Base-by-base conservation (phyloP, 1,140 invertebrate genomes). In the Diuraphis noxia region DNA sequence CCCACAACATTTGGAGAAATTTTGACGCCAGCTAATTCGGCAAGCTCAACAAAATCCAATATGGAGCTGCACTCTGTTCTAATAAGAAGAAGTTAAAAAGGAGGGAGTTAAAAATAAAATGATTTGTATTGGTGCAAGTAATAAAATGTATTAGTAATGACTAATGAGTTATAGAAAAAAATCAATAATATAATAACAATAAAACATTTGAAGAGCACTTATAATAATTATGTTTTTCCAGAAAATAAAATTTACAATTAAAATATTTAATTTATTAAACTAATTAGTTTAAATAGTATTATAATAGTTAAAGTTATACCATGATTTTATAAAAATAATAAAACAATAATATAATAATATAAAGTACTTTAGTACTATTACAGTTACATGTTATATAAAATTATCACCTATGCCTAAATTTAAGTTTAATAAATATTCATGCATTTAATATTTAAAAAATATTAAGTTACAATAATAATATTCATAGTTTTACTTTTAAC, bases 11-110 rank as follows among this genome's bases (percentile, higher is more conserved):
- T 52, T 10, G 89, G 89, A n/a, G 72, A 36, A 56, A 91, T n/a
- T 49, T 79, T 91, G 43, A 82, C 43, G 13, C 89, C 89, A 82
- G 77, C 77, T 46, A 49, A 82, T 91, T 91, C 77, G 36, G 63
- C 89, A 82, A 91, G 89, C 77, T 91, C 89, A 91, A 91, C 89
- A 91, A 49, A 91, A 30, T 91, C 89, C 41, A 46, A 40, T 79
- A 91, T 34, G 77, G 38, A n/a, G 7, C 89, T 52, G 89, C 77
- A 17, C 36, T 91, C 89, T 79, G 77, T 82, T 91, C 89, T 91
- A 91, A 91, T 81, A 91, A 91, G 72, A 90, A 90, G 77, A 91
- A 36, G 81, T 91, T 82, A 82, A 81, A 90, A 79, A 79, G 23
- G 19, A 88, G 86, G 38, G 38, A 63, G 23, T 88, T 63, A 43